Conservation (phyloP, 2,888 invertebrate genomes). For the Drymonia ruficornis region DNA sequence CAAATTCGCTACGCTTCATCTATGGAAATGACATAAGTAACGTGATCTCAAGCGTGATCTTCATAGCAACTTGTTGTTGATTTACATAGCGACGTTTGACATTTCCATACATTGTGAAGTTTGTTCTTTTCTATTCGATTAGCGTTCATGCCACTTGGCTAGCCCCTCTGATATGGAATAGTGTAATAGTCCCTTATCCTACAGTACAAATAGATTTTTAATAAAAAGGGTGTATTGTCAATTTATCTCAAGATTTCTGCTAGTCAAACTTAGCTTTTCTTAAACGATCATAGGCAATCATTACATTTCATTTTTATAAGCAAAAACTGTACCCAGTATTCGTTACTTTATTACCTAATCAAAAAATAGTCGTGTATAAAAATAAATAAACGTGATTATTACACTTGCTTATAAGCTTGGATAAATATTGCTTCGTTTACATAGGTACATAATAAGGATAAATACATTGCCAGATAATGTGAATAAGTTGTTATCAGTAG, state of each 20-base stretch:
- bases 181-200: neutral
- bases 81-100: too few species aligned
- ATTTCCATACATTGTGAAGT: too few species aligned
- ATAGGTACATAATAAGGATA: neutral
- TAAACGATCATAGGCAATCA: neutral
- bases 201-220: conserved; percentile 10
- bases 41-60: too few species aligned
- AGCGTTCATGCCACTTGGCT: too few species aligned
- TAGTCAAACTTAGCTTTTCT: too few species aligned
- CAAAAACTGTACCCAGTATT: conserved; percentile 20
- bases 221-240: conserved; percentile 21
- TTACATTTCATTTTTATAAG: conserved; percentile 16
- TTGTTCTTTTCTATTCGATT: too few species aligned
- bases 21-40: too few species aligned
- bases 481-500: neutral
- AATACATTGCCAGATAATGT: neutral
- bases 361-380: conserved; percentile 29
- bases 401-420: conserved; percentile 18
- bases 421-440: conserved; percentile 20
- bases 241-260: too few species aligned
- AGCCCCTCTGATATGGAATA: too few species aligned
- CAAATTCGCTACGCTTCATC: too few species aligned
- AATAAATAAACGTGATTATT: conserved; percentile 33
- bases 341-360: conserved; percentile 12
- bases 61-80: too few species aligned